phyloP scores from a whole-genome alignment of 2,797 vertebrate genomes.

The Linurgus olivaceus region DNA sequence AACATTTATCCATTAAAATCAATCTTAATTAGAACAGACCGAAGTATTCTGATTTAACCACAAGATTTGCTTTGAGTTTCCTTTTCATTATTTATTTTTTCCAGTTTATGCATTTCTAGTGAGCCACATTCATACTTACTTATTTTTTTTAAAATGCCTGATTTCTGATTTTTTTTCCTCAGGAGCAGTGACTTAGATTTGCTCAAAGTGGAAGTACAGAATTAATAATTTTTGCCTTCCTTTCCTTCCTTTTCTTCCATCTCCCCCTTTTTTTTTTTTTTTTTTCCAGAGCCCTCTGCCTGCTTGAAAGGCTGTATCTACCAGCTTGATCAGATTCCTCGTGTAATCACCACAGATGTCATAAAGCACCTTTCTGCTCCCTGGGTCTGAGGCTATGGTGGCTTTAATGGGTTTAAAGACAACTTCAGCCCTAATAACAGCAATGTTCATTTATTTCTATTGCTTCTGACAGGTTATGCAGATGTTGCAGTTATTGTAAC shows the following conservation, averaged over 20 bases:
- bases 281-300: background rate
- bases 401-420: conserved; percentile 44
- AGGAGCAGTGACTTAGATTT: rapidly evolving
- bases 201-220: background rate
- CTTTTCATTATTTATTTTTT: background rate
- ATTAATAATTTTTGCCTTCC: background rate
- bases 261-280: background rate
- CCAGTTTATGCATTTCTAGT: background rate
- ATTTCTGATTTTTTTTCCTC: background rate
- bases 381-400: background rate
- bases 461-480: conserved; percentile 38
- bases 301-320: background rate
- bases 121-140: background rate
- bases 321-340: conserved; percentile 41
- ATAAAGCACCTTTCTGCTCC: background rate
- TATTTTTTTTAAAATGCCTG: rapidly evolving
- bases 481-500: conserved; percentile 15
- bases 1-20: background rate
- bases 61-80: background rate
- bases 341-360: background rate
- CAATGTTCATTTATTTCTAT: background rate
- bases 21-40: background rate
- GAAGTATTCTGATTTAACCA: background rate
- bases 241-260: too few relatives aligned
- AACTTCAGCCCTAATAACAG: conserved; percentile 15